These are phyloP conservation scores for Garra rufa DNA, from an alignment of 2,113 vertebrate species.

Conservation along the genomic window DNA sequence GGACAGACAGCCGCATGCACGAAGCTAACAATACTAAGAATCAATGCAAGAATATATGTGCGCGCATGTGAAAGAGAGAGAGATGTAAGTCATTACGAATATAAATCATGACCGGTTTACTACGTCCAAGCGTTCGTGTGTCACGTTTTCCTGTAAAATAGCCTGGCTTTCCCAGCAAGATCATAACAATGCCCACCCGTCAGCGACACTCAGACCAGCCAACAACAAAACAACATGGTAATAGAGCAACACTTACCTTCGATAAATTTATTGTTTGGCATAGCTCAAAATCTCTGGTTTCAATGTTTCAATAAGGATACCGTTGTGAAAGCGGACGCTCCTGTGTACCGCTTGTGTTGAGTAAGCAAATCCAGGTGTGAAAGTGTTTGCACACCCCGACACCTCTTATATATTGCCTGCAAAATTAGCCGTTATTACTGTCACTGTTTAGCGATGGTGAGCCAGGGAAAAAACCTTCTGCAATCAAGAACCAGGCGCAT, in stretches of 20 bases:
- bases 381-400: constrained; percentile 99
- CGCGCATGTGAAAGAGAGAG: not conserved
- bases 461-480: constrained; percentile 92
- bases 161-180: not conserved
- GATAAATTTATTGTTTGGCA: constrained; percentile 73
- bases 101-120: not conserved
- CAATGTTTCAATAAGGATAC: constrained; percentile 75
- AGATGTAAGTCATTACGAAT: not conserved
- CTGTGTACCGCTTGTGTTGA: constrained; percentile 89
- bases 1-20: constrained; percentile 17
- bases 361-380: constrained; percentile 99
- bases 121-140: not conserved
- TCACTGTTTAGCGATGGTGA: constrained; percentile 99
- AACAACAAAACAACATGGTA: constrained; percentile 19
- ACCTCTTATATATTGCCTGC: constrained; percentile 99
- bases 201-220: not conserved
- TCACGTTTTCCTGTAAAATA: constrained; percentile 7
- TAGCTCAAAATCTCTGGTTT: constrained; percentile 77
- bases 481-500: constrained; percentile 99
- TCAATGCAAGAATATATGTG: not conserved
- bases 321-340: constrained; percentile 81
- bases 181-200: not conserved
- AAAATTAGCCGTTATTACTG: constrained; percentile 99
- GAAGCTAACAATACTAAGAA: not conserved
- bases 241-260: constrained; percentile 81